A percentile compares a stretch with the other conserved stretches of the same genome.
Conservation (phyloP, 2,888 invertebrate genomes). For the Merodon equestris region DNA sequence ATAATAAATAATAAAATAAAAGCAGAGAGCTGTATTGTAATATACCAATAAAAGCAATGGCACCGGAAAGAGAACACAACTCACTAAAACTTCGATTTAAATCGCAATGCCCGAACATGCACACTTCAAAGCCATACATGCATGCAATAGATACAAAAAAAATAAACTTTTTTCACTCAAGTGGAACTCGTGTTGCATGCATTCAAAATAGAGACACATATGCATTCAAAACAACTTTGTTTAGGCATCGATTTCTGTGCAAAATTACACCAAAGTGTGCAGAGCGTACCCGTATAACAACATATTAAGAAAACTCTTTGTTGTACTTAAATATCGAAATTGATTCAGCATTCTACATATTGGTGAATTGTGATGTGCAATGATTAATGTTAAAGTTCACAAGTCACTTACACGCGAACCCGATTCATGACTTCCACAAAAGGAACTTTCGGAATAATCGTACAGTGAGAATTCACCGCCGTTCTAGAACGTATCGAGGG, state of each 20-base stretch:
- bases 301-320: too few species aligned
- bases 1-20: too few species aligned
- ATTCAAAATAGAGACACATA: conserved; percentile 40
- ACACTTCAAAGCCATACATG: conserved; percentile 21
- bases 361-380: conserved; percentile 1
- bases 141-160: conserved; percentile 42
- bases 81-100: conserved; percentile 5
- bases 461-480: conserved; percentile 23
- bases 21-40: too few species aligned
- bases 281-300: too few species aligned
- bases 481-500: conserved; percentile 31
- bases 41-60: conserved; percentile 16
- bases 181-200: conserved; percentile 63
- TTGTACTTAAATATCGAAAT: too few species aligned
- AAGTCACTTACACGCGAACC: conserved; percentile 56
- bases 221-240: conserved; percentile 57
- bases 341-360: not conserved
- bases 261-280: conserved; percentile 6
- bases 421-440: conserved; percentile 43
- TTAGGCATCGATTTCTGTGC: conserved; percentile 48
- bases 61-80: conserved; percentile 25
- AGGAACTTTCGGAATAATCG: not conserved
- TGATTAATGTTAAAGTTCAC: conserved; percentile 26
- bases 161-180: conserved; percentile 21
- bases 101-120: conserved; percentile 36